phyloP scores from a whole-genome alignment of 2,888 invertebrate genomes.

The Athrips mouffetella region DNA sequence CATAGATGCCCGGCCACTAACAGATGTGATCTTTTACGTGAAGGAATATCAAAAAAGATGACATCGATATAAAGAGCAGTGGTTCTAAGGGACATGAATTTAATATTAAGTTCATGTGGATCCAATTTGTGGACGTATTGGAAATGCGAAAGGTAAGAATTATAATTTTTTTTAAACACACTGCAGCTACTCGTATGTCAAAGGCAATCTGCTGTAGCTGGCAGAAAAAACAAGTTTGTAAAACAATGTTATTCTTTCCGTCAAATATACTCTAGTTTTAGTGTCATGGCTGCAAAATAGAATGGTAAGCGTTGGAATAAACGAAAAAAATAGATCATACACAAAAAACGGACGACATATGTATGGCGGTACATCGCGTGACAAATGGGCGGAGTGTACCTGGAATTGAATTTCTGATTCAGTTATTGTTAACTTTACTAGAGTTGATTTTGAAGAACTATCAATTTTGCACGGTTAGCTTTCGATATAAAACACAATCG shows the following conservation, averaged over 20 bases:
- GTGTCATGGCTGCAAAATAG: too few relatives aligned
- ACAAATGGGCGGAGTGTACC: constrained; percentile 32
- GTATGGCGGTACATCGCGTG: too few relatives aligned
- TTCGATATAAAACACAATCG: constrained; percentile 33
- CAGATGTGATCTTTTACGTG: constrained; percentile 78
- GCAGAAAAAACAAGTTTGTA: too few relatives aligned
- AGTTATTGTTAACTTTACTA: constrained; percentile 42
- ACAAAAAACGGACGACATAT: too few relatives aligned
- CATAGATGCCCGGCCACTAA: constrained; percentile 72
- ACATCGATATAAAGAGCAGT: constrained; percentile 55
- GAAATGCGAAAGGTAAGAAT: too few relatives aligned
- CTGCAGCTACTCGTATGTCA: too few relatives aligned
- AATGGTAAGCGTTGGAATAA: too few relatives aligned
- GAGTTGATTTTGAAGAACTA: constrained; percentile 42
- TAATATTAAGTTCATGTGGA: constrained; percentile 54
- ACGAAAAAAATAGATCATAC: too few relatives aligned
- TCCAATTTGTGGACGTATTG: constrained; percentile 47
- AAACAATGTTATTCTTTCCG: too few relatives aligned
- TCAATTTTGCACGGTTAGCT: constrained; percentile 42
- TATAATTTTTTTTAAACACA: too few relatives aligned
- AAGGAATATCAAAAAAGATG: constrained; percentile 69
- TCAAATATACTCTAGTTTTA: too few relatives aligned
- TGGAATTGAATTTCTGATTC: constrained; percentile 48
- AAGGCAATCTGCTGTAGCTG: too few relatives aligned
- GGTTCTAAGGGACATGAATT: constrained; percentile 61